Evolutionary conservation across 2,888 invertebrate species (phyloP).

Genomic region (Campoplex nolae): DNA sequence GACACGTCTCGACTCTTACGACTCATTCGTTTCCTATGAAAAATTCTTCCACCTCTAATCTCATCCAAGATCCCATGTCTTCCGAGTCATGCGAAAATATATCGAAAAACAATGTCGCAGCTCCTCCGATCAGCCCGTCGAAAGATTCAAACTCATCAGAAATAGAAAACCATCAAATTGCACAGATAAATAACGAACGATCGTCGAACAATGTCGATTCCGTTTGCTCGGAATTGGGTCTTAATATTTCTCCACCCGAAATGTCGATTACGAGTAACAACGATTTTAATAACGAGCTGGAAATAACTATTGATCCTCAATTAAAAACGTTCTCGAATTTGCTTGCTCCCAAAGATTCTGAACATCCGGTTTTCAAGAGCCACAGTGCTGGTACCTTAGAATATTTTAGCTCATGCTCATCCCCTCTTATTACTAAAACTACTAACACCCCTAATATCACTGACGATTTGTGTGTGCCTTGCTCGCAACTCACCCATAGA

Average conservation of each 20-base stretch:
- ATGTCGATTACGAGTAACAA: conserved; percentile 16
- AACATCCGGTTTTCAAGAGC: conserved; percentile 71
- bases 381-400: conserved; percentile 74
- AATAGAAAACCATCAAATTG: not conserved
- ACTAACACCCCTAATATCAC: conserved; percentile 81
- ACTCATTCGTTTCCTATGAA: conserved; percentile 61
- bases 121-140: not conserved
- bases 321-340: conserved; percentile 23
- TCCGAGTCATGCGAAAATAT: conserved; percentile 24
- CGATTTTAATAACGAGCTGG: not conserved
- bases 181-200: not conserved
- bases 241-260: not conserved
- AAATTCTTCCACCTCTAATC: conserved; percentile 28
- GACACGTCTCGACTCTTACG: conserved; percentile 51
- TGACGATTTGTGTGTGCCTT: conserved; percentile 84
- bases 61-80: conserved; percentile 24
- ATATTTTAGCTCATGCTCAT: conserved; percentile 54
- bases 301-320: not conserved
- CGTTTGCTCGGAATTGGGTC: conserved; percentile 48
- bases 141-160: conserved; percentile 9
- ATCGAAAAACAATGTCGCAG: not conserved
- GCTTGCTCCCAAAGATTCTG: conserved; percentile 62
- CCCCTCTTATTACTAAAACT: conserved; percentile 68
- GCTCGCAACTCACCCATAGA: conserved; percentile 81
- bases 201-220: conserved; percentile 26